A percentile compares a stretch with the other conserved stretches of the same genome.
Evolutionary conservation across 2,113 vertebrate genomes (phyloP).

Genomic region (Malurus alboscapulatus): DNA sequence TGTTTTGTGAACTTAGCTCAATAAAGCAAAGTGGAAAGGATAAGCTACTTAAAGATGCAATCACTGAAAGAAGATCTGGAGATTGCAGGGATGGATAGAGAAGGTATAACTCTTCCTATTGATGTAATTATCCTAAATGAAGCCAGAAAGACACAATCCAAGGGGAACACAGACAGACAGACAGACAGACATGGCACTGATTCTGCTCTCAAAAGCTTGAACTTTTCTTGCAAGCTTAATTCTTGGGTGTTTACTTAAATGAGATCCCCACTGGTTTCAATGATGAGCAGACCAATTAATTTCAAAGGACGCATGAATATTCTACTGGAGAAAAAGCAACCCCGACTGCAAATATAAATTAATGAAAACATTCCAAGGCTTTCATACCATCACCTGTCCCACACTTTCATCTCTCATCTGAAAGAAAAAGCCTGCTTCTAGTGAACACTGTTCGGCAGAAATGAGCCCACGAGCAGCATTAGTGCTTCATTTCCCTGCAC

Average conservation of each 20-base stretch:
- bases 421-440: neutral
- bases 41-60: neutral
- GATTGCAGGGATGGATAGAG: rapidly evolving
- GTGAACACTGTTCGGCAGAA: neutral
- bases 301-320: neutral
- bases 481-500: neutral
- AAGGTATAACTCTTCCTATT: neutral
- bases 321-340: neutral
- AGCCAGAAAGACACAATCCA: neutral
- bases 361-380: neutral
- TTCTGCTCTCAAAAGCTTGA: neutral
- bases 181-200: neutral
- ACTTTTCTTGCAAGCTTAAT: neutral
- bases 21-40: neutral
- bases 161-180: neutral
- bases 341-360: neutral
- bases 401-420: neutral
- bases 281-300: neutral
- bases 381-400: neutral
- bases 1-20: neutral
- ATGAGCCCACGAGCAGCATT: neutral
- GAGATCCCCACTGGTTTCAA: neutral
- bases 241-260: neutral
- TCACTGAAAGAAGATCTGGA: neutral
- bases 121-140: neutral